These are phyloP conservation scores for Augochlora pura DNA, from an alignment of 1,140 invertebrate genomes.

Conservation along the genomic window DNA sequence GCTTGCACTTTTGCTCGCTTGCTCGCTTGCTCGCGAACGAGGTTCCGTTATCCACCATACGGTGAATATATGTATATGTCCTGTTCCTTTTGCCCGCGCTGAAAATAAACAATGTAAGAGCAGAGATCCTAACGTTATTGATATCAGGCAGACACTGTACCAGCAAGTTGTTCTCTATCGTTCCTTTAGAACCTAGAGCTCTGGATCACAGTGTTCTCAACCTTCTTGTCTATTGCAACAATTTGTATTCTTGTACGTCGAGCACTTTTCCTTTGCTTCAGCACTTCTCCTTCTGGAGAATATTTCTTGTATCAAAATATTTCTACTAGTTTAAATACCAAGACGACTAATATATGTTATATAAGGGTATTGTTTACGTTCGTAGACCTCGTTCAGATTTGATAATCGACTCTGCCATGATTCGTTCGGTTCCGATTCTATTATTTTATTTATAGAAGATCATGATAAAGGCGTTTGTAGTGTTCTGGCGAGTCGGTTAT, in stretches of 20 bases:
- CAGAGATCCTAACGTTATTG: conserved; percentile 28
- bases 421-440: too few relatives aligned
- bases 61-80: conserved; percentile 54
- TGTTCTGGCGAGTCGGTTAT: conserved; percentile 4
- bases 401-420: background rate
- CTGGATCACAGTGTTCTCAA: too few relatives aligned
- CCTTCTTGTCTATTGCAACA: too few relatives aligned
- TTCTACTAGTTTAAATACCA: too few relatives aligned
- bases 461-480: background rate
- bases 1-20: background rate
- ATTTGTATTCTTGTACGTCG: too few relatives aligned
- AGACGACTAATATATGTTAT: too few relatives aligned
- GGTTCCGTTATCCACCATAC: conserved; percentile 57
- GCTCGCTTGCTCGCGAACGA: conserved; percentile 10
- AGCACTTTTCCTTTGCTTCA: too few relatives aligned
- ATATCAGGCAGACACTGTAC: conserved; percentile 8
- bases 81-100: conserved; percentile 48
- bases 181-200: background rate
- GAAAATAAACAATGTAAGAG: conserved; percentile 57
- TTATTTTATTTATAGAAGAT: conserved; percentile 18
- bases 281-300: too few relatives aligned
- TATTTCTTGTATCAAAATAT: too few relatives aligned
- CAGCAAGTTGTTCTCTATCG: background rate
- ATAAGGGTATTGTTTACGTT: too few relatives aligned
- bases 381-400: background rate